Evolutionary conservation across 2,797 vertebrate species (phyloP), one percentile per base, ranked within the genome.

Genomic region (Eidolon dupreanum): DNA sequence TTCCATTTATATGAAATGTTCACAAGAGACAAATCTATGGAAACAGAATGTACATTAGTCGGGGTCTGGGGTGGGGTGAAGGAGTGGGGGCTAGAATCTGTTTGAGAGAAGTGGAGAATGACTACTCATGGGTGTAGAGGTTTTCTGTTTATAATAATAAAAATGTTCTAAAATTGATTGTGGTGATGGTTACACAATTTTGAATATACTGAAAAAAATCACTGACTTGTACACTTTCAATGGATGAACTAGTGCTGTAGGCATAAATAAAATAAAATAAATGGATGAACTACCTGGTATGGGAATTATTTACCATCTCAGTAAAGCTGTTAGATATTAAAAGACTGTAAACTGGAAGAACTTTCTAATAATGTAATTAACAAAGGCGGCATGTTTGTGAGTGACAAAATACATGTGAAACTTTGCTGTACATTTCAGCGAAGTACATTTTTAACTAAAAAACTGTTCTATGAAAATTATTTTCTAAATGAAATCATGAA

Each of bases 251-350:
- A 8, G 49, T 49, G 15, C 49, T 49, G 49, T 49, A 49, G 49
- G 15, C 49, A 49, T 49, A 49, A 49, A 49, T 49, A 49, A 49
- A 49, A 49, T 49, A 49, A 49, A 49, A 49, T 87, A 79, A 90
- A 38, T 63, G 57, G 28, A 24, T 70, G 49, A 55, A 79, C 33
- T 28, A 8, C 36, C 88, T 63, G 41, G 28, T 6, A 70, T 11
- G 17, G 70, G 22, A 94, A 84, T 73, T 87, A 83, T 63, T 63
- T 68, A 89, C 26, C n/a, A 74, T 55, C 55, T 90, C 77, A 51
- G 89, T 41, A 91, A 96, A 94, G 74, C 33, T 53, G 9, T 83
- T 83, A 74, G 59, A 49, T 70, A 94, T 57, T 61, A 90, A 81
- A 88, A 93, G n/a, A 74, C 5, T 71, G 7, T 49, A 75, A 49